Base-by-base conservation (phyloP, 2,797 vertebrate genomes). In the Spea hammondii region DNA sequence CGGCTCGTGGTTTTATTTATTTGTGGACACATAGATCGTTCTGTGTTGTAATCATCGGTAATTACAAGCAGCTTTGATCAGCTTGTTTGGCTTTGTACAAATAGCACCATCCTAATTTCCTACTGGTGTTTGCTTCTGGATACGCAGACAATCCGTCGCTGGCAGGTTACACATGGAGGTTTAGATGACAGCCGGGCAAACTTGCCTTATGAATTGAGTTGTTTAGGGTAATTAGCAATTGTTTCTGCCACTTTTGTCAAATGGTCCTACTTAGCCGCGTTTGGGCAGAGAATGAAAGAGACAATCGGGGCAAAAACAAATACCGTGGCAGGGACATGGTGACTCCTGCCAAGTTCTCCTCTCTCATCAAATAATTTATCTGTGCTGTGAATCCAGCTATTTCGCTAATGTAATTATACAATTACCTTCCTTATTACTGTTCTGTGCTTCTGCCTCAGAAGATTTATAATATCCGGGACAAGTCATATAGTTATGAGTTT, bases 221-320 rank as follows among this genome's bases (percentile, higher is more conserved):
- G 94, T 95, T 96, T 93, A 93, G 89, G 87, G 93, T 95, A 95
- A 95, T 92, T 92, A 91, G 92, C 90, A 89, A 89, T 86, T 88
- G 88, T 87, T 89, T 90, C 90, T 88, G 84, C 82, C 86, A 89
- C 86, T 85, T 83, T 90, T 88, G 84, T 88, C 68, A 76, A 81
- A 81, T 77, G 74, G 59, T 53, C 74, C 74, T 51, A 72, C 79
- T 81, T 76, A 72, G 72, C 60, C 79, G 57, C 62, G 79, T 66
- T 81, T 67, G 79, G 74, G 79, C 79, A 72, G 54, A 71, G 79
- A 60, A 71, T 77, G 67, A 81, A 76, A 53, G 60, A 81, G 69
- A 76, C 68, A 80, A 72, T 76, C 54, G 62, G 59, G 55, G 65
- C 45, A 72, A 17, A 66, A 80, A 32, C 47, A 50, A 60, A 59